Conservation (phyloP, 1,140 invertebrate species). For the Ganaspis sp. region DNA sequence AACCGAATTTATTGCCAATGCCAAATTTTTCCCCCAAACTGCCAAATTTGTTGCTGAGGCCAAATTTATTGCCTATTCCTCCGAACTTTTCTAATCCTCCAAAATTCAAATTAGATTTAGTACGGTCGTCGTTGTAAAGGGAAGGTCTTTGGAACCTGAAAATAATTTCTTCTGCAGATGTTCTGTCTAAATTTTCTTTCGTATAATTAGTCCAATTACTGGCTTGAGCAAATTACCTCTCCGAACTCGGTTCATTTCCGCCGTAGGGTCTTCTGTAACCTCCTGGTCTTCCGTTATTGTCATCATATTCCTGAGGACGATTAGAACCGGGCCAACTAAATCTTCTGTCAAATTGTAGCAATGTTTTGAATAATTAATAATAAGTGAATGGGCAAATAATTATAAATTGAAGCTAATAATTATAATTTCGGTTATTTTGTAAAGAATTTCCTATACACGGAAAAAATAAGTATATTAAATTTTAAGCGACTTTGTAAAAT, state of each 20-base stretch:
- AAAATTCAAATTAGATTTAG: not conserved
- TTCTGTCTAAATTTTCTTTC: not conserved
- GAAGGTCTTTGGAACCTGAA: not conserved
- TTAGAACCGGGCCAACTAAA: conserved; percentile 56
- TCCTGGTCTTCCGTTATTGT: conserved; percentile 15
- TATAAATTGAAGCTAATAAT: too few species aligned
- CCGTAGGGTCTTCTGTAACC: not conserved
- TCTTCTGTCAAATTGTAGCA: conserved; percentile 33
- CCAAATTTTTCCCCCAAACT: not conserved
- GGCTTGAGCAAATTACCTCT: not conserved
- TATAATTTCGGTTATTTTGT: too few species aligned
- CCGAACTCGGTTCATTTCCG: not conserved
- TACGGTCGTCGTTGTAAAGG: not conserved
- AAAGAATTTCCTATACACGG: too few species aligned
- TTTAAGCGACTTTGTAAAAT: too few species aligned
- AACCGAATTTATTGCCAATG: not conserved
- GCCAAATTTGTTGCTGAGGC: not conserved
- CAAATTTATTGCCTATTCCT: not conserved
- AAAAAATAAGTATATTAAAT: too few species aligned
- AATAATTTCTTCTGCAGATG: not conserved
- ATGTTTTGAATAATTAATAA: conserved; percentile 9
- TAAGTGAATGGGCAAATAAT: too few species aligned
- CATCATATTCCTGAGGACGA: conserved; percentile 1
- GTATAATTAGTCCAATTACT: conserved; percentile 9
- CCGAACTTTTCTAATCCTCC: not conserved